Percentiles rank a stretch among this genome's conserved stretches.
Evolutionary conservation across 2,888 invertebrate species (phyloP).

Genomic region (Graphium colonna): DNA sequence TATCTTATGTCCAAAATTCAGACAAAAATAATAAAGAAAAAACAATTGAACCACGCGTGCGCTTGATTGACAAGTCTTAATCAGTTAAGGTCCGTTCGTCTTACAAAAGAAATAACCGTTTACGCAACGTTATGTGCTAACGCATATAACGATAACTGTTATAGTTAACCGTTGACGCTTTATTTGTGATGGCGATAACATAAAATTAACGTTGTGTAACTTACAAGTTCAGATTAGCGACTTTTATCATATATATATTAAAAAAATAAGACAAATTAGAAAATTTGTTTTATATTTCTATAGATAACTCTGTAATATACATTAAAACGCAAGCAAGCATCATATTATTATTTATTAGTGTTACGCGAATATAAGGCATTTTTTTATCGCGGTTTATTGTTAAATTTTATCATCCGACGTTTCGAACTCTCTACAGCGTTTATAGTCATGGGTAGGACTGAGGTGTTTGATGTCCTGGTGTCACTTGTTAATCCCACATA

Average conservation of each 20-base stretch:
- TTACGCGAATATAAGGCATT: too few species aligned
- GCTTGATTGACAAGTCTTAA: slow-evolving; percentile 16
- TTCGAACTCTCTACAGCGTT: too few species aligned
- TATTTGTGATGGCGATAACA: slow-evolving; percentile 3
- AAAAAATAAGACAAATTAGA: not conserved
- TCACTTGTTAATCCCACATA: too few species aligned
- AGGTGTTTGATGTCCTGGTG: too few species aligned
- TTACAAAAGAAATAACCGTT: slow-evolving; percentile 18
- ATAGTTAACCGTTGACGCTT: slow-evolving; percentile 26
- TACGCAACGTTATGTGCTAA: slow-evolving; percentile 26
- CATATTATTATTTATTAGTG: too few species aligned
- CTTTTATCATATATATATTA: not conserved
- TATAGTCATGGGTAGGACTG: too few species aligned
- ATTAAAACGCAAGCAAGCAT: too few species aligned
- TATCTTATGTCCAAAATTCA: too few species aligned
- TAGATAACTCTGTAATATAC: too few species aligned
- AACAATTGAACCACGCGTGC: not conserved
- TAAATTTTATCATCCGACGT: too few species aligned
- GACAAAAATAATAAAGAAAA: too few species aligned
- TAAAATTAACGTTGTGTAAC: slow-evolving; percentile 18
- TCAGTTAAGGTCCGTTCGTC: slow-evolving; percentile 20
- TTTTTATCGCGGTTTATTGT: too few species aligned
- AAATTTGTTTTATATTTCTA: not conserved
- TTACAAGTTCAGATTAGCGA: not conserved
- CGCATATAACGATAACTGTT: slow-evolving; percentile 28